Percentiles rank a stretch among this genome's conserved stretches.
phyloP scores from a whole-genome alignment of 2,888 invertebrate genomes.

The Trichogramma dendrolimi region DNA sequence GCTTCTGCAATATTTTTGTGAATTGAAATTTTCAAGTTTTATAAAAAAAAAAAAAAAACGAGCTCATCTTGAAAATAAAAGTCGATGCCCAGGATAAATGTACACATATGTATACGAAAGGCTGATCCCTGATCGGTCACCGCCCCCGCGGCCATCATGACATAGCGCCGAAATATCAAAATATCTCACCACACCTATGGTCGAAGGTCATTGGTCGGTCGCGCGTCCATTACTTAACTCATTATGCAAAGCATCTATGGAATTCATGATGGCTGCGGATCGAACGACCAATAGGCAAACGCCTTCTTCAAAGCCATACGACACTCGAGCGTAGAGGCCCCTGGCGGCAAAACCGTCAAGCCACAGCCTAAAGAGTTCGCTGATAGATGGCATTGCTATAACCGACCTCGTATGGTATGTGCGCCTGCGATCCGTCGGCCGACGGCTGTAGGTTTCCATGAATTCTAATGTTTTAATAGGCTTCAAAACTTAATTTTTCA shows the following conservation, averaged over 20 bases:
- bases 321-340: slow-evolving; percentile 3
- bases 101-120: not conserved
- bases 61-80: no score
- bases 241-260: slow-evolving; percentile 45
- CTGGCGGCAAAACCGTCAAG: slow-evolving; percentile 41
- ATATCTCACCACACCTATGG: slow-evolving; percentile 34
- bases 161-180: no score
- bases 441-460: no score
- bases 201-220: slow-evolving; percentile 41
- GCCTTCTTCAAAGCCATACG: no score
- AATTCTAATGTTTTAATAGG: no score
- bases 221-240: slow-evolving; percentile 46
- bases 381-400: slow-evolving; percentile 44
- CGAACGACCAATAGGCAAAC: slow-evolving; percentile 50
- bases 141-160: slow-evolving; percentile 24
- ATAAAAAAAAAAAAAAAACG: no score
- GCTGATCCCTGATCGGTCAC: not conserved
- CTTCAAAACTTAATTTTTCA: no score
- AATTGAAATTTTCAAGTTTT: no score
- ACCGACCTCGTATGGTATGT: not conserved
- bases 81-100: no score
- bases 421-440: no score
- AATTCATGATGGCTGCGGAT: slow-evolving; percentile 55
- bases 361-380: slow-evolving; percentile 28
- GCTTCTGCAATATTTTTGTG: no score